Conservation (phyloP, 2,888 invertebrate species). For the Orthosia cruda region DNA sequence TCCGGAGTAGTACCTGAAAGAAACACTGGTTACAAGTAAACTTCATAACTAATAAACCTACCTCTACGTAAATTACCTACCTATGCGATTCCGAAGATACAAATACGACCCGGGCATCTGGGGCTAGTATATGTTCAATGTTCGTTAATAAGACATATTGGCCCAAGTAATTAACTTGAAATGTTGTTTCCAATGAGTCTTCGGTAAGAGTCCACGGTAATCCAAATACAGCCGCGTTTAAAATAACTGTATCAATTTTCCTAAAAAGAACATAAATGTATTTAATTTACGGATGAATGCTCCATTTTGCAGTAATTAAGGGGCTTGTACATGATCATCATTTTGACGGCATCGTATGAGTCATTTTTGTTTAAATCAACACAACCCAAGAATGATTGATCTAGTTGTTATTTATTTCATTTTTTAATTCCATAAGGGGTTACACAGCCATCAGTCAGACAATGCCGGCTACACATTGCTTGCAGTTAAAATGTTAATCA, state of each 20-base stretch:
- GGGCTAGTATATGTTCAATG: slow-evolving; percentile 93
- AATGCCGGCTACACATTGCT: neutral
- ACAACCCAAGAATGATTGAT: neutral
- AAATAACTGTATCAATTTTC: slow-evolving; percentile 94
- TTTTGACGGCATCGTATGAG: neutral
- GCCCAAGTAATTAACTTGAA: slow-evolving; percentile 97
- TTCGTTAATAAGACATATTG: slow-evolving; percentile 95
- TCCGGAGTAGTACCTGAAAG: no score
- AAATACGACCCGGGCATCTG: slow-evolving; percentile 95
- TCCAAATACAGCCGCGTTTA: slow-evolving; percentile 96
- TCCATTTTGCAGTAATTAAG: neutral
- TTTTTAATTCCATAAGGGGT: neutral
- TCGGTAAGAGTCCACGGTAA: slow-evolving; percentile 94
- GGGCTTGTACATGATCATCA: neutral
- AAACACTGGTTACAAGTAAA: no score
- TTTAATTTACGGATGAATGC: neutral
- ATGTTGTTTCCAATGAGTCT: slow-evolving; percentile 95
- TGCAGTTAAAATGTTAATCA: neutral
- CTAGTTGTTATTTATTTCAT: neutral
- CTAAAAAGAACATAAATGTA: slow-evolving; percentile 81
- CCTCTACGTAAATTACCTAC: slow-evolving; percentile 88
- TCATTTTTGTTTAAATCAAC: neutral
- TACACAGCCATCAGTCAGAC: neutral
- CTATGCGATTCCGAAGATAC: slow-evolving; percentile 97
- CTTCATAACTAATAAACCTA: neutral